These are phyloP conservation scores for Clarias pachynema DNA, from an alignment of 2,797 vertebrate genomes.

Conservation along the genomic window DNA sequence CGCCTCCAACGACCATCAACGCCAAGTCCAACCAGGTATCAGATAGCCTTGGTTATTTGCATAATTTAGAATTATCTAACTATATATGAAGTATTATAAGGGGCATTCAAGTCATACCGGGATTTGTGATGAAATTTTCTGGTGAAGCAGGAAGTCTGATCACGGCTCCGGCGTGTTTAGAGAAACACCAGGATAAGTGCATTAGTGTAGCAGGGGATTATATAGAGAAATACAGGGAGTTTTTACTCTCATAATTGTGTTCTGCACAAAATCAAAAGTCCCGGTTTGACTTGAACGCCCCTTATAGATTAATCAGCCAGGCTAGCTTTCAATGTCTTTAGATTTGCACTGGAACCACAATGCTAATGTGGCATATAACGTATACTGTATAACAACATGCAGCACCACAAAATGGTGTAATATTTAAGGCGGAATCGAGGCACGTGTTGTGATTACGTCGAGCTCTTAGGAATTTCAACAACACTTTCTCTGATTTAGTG, in stretches of 20 bases:
- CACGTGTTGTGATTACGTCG: not conserved
- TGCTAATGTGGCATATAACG: not conserved
- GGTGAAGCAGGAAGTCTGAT: too few species aligned
- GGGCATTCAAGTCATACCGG: too few species aligned
- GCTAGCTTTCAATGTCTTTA: not conserved
- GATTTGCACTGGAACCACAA: not conserved
- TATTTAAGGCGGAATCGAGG: not conserved
- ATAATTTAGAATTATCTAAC: not conserved
- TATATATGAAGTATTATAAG: not conserved
- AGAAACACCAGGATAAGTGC: too few species aligned
- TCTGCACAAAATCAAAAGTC: too few species aligned
- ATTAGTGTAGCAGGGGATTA: too few species aligned
- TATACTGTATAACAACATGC: not conserved
- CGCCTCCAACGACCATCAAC: constrained; percentile 75
- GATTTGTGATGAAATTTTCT: too few species aligned
- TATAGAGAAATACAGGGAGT: too few species aligned
- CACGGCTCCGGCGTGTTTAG: too few species aligned
- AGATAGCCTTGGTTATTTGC: not conserved
- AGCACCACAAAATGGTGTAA: not conserved
- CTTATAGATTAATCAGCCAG: not conserved
- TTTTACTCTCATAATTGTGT: too few species aligned
- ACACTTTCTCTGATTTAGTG: not conserved
- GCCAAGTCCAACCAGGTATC: constrained; percentile 67
- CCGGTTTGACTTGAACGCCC: too few species aligned
- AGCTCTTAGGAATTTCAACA: not conserved